These are phyloP conservation scores for Drosophila ustulata DNA, from an alignment of 2,888 invertebrate species.

Conservation along the genomic window DNA sequence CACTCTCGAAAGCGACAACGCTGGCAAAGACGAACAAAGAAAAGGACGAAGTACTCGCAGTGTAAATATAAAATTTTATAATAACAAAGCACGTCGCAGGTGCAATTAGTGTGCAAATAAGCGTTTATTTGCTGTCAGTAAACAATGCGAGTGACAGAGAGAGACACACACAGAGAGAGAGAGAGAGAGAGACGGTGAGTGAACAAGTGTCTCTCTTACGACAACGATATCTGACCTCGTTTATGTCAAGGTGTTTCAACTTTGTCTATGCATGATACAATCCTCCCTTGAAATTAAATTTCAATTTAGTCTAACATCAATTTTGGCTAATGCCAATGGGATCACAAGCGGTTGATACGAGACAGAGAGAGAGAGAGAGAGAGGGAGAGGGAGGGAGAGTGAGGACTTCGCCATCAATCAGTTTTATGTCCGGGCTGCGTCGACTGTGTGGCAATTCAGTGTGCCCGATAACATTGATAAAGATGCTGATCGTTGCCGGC, in stretches of 20 bases:
- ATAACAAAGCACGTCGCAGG: constrained; percentile 81
- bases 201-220: not conserved
- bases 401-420: constrained; percentile 43
- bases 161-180: constrained; percentile 2
- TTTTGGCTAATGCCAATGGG: constrained; percentile 36
- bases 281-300: constrained; percentile 55
- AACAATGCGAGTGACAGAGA: constrained; percentile 36
- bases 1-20: not conserved
- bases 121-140: constrained; percentile 73
- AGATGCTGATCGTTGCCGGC: constrained; percentile 49
- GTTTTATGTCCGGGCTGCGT: constrained; percentile 25
- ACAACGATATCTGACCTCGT: constrained; percentile 62
- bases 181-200: constrained; percentile 21
- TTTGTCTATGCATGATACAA: constrained; percentile 30
- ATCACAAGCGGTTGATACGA: constrained; percentile 27
- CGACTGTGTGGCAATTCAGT: not conserved
- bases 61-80: constrained; percentile 77
- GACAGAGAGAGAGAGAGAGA: not conserved
- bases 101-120: constrained; percentile 80
- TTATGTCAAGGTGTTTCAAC: constrained; percentile 57
- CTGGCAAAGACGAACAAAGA: constrained; percentile 38
- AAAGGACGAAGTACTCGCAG: constrained; percentile 46
- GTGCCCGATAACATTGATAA: constrained; percentile 44
- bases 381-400: no score
- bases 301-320: constrained; percentile 57